phyloP scores from a whole-genome alignment of 2,113 vertebrate genomes.

The Chunga burmeisteri region DNA sequence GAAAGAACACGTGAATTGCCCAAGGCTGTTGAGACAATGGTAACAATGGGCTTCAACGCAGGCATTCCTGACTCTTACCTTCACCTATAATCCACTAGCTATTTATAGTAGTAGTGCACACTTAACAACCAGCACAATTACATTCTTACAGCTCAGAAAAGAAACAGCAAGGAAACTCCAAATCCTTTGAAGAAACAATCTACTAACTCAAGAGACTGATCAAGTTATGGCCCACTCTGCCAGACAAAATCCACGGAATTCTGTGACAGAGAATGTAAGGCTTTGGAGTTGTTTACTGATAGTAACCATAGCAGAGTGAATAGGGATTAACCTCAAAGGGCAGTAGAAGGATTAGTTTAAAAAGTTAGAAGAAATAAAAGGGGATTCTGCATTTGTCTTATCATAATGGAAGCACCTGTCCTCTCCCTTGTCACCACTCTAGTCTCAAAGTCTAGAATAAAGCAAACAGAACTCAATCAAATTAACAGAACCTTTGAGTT shows the following conservation, averaged over 20 bases:
- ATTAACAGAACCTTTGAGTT: not conserved
- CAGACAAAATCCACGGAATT: not conserved
- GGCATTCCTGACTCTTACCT: not conserved
- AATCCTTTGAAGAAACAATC: not conserved
- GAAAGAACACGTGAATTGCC: not conserved
- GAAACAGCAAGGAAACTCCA: not conserved
- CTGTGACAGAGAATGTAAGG: not conserved
- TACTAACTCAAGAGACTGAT: not conserved
- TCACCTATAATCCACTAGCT: slow-evolving; percentile 16
- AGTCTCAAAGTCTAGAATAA: not conserved
- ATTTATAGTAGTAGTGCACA: not conserved
- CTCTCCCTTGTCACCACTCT: not conserved
- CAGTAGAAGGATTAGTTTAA: not conserved
- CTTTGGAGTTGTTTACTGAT: not conserved
- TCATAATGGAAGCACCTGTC: not conserved
- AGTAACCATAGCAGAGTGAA: not conserved
- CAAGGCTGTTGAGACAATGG: not conserved
- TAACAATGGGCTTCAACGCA: not conserved
- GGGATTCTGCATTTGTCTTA: not conserved
- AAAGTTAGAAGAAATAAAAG: not conserved
- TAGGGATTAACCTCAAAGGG: not conserved
- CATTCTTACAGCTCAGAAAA: not conserved
- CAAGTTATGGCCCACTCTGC: not conserved
- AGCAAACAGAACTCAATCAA: not conserved
- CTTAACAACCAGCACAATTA: not conserved